Base-by-base conservation (phyloP, 2,888 invertebrate genomes). In the Falcaria lacertinaria region DNA sequence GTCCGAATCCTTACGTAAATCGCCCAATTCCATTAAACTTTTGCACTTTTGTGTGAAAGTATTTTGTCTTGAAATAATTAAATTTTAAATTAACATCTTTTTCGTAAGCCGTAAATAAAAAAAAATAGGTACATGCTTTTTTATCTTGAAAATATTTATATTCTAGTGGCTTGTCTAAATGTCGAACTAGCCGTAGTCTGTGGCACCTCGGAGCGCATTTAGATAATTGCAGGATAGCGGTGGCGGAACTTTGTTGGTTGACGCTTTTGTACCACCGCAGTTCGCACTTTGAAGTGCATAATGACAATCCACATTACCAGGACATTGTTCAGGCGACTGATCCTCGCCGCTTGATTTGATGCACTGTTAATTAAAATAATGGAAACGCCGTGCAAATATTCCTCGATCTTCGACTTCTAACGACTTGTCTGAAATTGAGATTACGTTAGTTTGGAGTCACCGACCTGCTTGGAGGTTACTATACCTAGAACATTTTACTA, bases 151-250 rank as follows among this genome's bases (percentile, higher is more conserved):
- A 19, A 19, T 11, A 28, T 28, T 11, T 3, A 11, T 11, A 28
- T 28, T 11, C 7, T 1, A 28, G 11, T 11, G 28, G 0, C 6
- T 25, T 25, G 25, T 25, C 25, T 25, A 25, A 8, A 8, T 8
- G 8, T 1, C 28, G 19, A 19, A 11, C 28, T 28, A 11, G 28
- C 11, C 1, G 11, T 28, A 54, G 49, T 73, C 70, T 60, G 43
- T 59, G 63, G 48, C 52, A 55, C 71, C 76, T 77, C 79, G 62
- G 57, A 57, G 62, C 63, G 71, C 84, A 87, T 86, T 86, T 84
- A 83, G 84, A 86, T 87, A 84, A 87, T 86, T 83, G 80, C 77
- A 64, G 80, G 75, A 80, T 78, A 77, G 75, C 67, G 63, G 57
- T 54, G 69, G n/a, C n/a, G n/a, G 70, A 74, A 76, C 78, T 76